Base-by-base conservation (phyloP, 2,888 invertebrate species). In the Acrocyrtus sp. region DNA sequence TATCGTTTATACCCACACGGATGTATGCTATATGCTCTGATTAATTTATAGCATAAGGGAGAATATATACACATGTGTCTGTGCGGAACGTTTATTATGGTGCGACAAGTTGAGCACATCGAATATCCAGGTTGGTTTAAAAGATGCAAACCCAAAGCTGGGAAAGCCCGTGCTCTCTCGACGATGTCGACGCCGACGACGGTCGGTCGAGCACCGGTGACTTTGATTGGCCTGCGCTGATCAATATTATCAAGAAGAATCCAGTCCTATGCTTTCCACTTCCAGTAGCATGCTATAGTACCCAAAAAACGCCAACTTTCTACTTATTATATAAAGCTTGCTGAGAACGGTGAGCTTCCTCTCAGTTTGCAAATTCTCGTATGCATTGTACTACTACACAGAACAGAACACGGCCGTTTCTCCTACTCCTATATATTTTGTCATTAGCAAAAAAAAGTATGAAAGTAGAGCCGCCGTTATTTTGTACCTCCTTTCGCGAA, bases 181-280 rank as follows among this genome's bases (percentile, higher is more conserved):
- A 61, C 47, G 24, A 50, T 34, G 53, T 53, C 53, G 53, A 53
- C 29, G 57, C 39, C 68, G 68, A 60, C 75, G 63, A 75, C 72
- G 54, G 65, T 66, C 68, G 68, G 61, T 48, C 26, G 54, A 69
- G 54, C 61, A 69, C 69, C 69, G 69, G 78, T 72, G 74, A 70
- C 74, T 78, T 76, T 78, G 76, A 78, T 76, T 78, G 76, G 74
- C 77, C 74, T 79, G 76, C 77, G 76, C 77, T 79, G 77, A 79
- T 79, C 79, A 79, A 79, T 79, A 79, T 73, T 69, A 47, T 39
- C 41, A n/a, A n/a, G n/a, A 48, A 68, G 60, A 58, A 60, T 58
- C 29, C 29, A 48, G 45, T 45, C 24, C 45, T 10, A 41, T 57
- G 2, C 10, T 3, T 57, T 47, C 45, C 27, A 41, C 56, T 22